Base-by-base conservation (phyloP, 2,797 vertebrate genomes). In the Yasuhikotakia modesta region DNA sequence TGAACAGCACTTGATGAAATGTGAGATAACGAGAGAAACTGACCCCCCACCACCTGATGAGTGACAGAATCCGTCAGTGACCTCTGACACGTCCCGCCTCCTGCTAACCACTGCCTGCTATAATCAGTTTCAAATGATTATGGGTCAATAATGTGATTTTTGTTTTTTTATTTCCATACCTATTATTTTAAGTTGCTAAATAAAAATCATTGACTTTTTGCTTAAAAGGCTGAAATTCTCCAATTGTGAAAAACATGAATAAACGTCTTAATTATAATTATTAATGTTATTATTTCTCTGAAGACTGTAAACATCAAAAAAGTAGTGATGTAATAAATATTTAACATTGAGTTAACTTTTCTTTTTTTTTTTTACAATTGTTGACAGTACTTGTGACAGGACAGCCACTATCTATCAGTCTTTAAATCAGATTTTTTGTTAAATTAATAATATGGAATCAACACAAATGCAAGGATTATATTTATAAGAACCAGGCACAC, bases 51-150 rank as follows among this genome's bases (percentile, higher is more conserved):
- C 50, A 72, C 46, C 63, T 72, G 50, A 78, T 48, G 48, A 78
- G 65, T 76, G 76, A 72, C 58, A 65, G 32, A 73, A 58, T 3
- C 35, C 32, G 64, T 70, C 76, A 64, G 24, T 14, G 46, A 80
- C 46, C 63, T 74, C 57, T 73, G 50, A 58, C 67, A 24, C 27
- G 19, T 57, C 52, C 11, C n/a, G 53, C 14, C 10, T 35, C 24
- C 1, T 1, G 50, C 48, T 78, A 67, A 78, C 71, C 60, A 73
- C 45, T 22, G 0, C n/a, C 64, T 32, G 7, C 43, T 64, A 22
- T 72, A 64, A 74, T 66, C 39, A 63, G 43, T 24, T 45, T 60
- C 21, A 48, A 69, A 69, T 2, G 13, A 30, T 5, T 3, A 8
- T n/a, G 50, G 17, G n/a, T 21, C 50, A 53, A 53, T n/a, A 5